These are phyloP conservation scores for Drosophila barbarae DNA, from an alignment of 2,888 invertebrate species.

Conservation along the genomic window DNA sequence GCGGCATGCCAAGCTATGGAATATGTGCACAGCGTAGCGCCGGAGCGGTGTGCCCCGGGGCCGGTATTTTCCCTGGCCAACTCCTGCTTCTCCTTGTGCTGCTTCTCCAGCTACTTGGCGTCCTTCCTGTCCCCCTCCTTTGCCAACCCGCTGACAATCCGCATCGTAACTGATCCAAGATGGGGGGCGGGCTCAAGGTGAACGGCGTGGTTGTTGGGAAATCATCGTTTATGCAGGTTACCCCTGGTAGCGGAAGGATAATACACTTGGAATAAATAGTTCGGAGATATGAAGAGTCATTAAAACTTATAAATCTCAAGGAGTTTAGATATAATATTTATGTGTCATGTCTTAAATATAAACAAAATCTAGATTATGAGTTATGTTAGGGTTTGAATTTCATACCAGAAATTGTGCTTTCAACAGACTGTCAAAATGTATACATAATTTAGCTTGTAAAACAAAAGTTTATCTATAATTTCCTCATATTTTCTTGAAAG, in stretches of 20 bases:
- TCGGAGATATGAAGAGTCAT: not conserved
- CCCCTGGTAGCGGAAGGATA: not conserved
- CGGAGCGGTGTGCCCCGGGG: slow-evolving; percentile 30
- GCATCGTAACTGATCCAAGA: slow-evolving; percentile 29
- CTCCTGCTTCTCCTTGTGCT: not conserved
- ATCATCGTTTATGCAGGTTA: slow-evolving; percentile 27
- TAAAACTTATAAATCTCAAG: not conserved
- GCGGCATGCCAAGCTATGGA: slow-evolving; percentile 60
- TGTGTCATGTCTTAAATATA: not conserved
- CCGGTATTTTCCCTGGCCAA: slow-evolving; percentile 14
- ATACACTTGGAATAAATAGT: slow-evolving; percentile 5
- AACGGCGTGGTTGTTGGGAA: slow-evolving; percentile 18
- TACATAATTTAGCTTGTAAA: too few relatives aligned
- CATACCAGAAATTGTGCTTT: not conserved
- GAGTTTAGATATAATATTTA: not conserved
- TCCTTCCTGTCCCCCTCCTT: too few relatives aligned
- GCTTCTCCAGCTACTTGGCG: not conserved
- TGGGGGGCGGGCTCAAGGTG: slow-evolving; percentile 24
- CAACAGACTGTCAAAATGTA: not conserved
- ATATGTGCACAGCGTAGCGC: slow-evolving; percentile 19
- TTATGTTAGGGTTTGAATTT: not conserved
- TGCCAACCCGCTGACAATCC: slow-evolving; percentile 11
- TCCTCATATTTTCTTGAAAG: too few relatives aligned
- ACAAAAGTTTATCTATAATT: too few relatives aligned
- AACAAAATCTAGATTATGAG: not conserved